Base-by-base conservation (phyloP, 1,140 invertebrate species). In the Aphelenchoides fujianensis region DNA sequence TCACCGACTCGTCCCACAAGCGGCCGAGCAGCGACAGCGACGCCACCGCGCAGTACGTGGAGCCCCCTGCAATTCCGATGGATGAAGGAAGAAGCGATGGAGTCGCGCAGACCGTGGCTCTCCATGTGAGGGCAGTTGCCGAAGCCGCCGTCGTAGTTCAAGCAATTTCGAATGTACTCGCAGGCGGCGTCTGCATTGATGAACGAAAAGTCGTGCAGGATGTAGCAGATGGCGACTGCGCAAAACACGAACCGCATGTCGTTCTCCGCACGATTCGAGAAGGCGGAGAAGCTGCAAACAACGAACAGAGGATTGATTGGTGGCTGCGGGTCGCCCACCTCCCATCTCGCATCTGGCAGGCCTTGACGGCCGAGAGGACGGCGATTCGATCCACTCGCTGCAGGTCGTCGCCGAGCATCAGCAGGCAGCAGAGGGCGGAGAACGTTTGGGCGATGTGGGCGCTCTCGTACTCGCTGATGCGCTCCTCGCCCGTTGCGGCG, bases 21-120 rank as follows among this genome's bases (percentile, higher is more conserved):
- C 69, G 66, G n/a, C 76, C 72, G 7, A 78, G 23, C 23, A 83
- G 61, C 31, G 54, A 69, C 57, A 98, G 87, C 30, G 93, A 90
- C 23, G 95, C 94, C 59, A 97, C 87, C 0, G 92, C 95, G 87
- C 95, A 98, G 85, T 91, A 98, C 53, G 94, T 96, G 2, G 93
- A 93, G 28, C 95, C 95, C 73, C 87, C 87, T 87, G 70, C 35
- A 76, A n/a, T n/a, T n/a, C n/a, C n/a, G n/a, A n/a, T n/a, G n/a
- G n/a, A 62, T 66, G 54, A 12, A 53, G 35, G 36, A 59, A 70
- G 61, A 73, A 27, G 35, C n/a, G 2, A 70, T 70, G n/a, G 59
- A 34, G n/a, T 23, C 7, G 31, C 66, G 1, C 12, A 28, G 75
- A 74, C 94, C 95, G 85, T 98, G 95, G 0, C 93, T 91, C 86